Evolutionary conservation across 2,797 vertebrate species (phyloP), one percentile per base, ranked within the genome.

Genomic region (Serranus cabrilla): DNA sequence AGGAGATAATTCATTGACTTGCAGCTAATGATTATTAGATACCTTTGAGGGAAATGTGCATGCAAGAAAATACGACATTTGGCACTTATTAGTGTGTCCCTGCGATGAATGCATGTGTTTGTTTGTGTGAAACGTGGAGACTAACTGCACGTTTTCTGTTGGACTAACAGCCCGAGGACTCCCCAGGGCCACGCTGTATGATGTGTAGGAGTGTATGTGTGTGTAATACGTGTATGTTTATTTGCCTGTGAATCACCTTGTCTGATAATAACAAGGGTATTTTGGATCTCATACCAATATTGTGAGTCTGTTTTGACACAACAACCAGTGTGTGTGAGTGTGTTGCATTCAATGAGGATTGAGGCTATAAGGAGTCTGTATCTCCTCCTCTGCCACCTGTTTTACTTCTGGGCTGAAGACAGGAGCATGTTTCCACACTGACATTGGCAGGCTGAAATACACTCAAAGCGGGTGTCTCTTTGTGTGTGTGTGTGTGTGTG

Each of bases 101-200:
- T 68, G 60, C 7, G n/a, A 45, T 34, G 54, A 46, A 27, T 56
- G 42, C 37, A 43, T 42, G 69, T 63, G 37, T 69, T 39, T 87
- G 66, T 75, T 40, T 77, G 57, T 67, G 69, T 55, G 25, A 61
- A 40, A 56, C 68, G 5, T 61, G 63, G 52, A 59, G 59, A 27
- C 23, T 58, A 68, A 69, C 51, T 60, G 60, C 72, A 71, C 57
- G 73, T 58, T 78, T 76, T 83, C 64, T 92, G 86, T 86, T 90
- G 88, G 87, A 88, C 82, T 86, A 93, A 90, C 89, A 91, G 87
- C 88, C 84, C 78, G 80, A 92, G 84, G 89, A 91, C 89, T 91
- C 86, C 85, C 77, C 74, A 76, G 75, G 72, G 85, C 83, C 61
- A 60, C 4, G 11, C 52, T 76, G 80, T 76, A 80, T 34, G 78